Evolutionary conservation across 1,140 invertebrate species (phyloP).

Genomic region (Drosophila gunungcola): DNA sequence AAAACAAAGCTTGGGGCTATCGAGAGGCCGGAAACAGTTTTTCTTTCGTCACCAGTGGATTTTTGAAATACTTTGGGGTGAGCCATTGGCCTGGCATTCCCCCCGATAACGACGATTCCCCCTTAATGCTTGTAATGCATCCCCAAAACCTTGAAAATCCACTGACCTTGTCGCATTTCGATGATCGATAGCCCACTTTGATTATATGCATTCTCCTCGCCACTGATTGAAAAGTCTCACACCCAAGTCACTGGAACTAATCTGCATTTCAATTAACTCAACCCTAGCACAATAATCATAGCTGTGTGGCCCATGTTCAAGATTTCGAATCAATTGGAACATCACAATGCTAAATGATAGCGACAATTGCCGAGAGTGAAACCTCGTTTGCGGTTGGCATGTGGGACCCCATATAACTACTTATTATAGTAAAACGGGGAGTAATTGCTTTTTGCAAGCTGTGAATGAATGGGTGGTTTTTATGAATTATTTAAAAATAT

Average conservation of each 20-base stretch:
- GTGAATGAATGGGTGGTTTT: not conserved
- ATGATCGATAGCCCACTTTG: slow-evolving; percentile 25
- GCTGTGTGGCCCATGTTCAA: slow-evolving; percentile 12
- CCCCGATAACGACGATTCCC: not conserved
- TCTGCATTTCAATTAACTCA: slow-evolving; percentile 52
- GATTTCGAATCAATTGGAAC: slow-evolving; percentile 44
- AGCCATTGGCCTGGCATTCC: slow-evolving; percentile 32
- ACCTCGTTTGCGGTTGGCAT: slow-evolving; percentile 13
- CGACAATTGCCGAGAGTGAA: slow-evolving; percentile 12
- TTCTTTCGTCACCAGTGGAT: slow-evolving; percentile 34
- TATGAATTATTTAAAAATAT: too few relatives aligned
- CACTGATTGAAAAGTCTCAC: slow-evolving; percentile 18
- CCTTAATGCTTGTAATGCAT: slow-evolving; percentile 2
- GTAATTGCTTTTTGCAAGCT: not conserved
- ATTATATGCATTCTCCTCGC: slow-evolving; percentile 14
- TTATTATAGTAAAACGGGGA: slow-evolving; percentile 5
- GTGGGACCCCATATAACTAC: not conserved
- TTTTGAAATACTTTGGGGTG: slow-evolving; percentile 15
- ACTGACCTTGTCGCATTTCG: slow-evolving; percentile 29
- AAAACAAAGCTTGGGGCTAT: slow-evolving; percentile 11
- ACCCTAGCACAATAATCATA: slow-evolving; percentile 6
- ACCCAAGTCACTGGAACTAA: slow-evolving; percentile 19
- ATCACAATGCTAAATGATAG: slow-evolving; percentile 24
- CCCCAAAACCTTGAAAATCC: slow-evolving; percentile 16
- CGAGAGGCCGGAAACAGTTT: slow-evolving; percentile 22